Evolutionary conservation across 1,140 invertebrate species (phyloP).

Genomic region (Hyles euphorbiae): DNA sequence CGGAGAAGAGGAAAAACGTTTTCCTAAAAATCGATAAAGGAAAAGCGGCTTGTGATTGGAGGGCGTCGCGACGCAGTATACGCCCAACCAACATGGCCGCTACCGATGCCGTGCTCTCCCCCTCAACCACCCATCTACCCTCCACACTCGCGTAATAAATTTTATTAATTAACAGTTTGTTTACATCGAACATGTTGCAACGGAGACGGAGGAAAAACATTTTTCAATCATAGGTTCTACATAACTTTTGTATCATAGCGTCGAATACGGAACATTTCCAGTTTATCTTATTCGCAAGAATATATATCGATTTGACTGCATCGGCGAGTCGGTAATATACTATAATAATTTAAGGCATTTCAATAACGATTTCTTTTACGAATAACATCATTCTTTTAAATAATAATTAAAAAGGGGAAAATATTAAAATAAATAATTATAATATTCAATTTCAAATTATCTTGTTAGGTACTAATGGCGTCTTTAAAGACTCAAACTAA

Average conservation of each 20-base stretch:
- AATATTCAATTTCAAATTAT: background rate
- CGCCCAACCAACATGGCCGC: slow-evolving; percentile 55
- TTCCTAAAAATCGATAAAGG: slow-evolving; percentile 51
- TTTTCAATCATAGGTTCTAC: too few relatives aligned
- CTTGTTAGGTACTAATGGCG: background rate
- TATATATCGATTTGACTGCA: too few relatives aligned
- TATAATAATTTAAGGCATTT: too few relatives aligned
- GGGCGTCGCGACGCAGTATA: slow-evolving; percentile 49
- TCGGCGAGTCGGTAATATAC: too few relatives aligned
- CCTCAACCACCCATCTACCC: slow-evolving; percentile 9
- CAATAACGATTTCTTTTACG: too few relatives aligned
- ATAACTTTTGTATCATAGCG: too few relatives aligned
- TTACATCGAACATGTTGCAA: background rate
- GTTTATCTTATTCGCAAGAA: too few relatives aligned
- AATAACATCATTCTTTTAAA: too few relatives aligned
- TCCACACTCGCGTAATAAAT: background rate
- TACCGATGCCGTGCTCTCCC: slow-evolving; percentile 16
- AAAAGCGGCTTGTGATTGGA: slow-evolving; percentile 47
- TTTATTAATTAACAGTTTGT: slow-evolving; percentile 1
- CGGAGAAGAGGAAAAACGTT: slow-evolving; percentile 29
- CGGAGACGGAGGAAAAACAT: too few relatives aligned
- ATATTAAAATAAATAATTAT: too few relatives aligned
- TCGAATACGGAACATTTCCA: too few relatives aligned
- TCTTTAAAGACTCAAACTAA: background rate
- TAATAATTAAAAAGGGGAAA: too few relatives aligned